Base-by-base conservation (phyloP, 2,888 invertebrate species). In the Tenthredo livida region DNA sequence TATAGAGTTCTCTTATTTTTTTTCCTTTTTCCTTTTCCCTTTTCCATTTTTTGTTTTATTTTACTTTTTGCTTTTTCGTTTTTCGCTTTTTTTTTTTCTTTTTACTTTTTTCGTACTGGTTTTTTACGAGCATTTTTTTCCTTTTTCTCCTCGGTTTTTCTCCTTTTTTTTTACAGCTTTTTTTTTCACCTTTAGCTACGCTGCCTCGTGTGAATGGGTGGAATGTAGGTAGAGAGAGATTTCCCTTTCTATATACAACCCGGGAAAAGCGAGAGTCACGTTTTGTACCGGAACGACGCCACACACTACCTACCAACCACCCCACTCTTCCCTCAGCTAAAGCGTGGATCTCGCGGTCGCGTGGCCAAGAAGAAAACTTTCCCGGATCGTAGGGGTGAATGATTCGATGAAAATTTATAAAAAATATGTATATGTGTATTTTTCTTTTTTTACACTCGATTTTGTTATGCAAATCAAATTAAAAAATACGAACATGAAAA, bases 221-320 rank as follows among this genome's bases (percentile, higher is more conserved):
- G 90, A 91, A 92, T 92, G 92, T 92, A 92, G 93, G 93, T 92
- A 91, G 91, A 88, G 91, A 90, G 90, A 90, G 92, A 92, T 93
- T 92, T 93, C 93, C 90, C 93, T 93, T 93, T 93, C 93, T 92
- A 92, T 92, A 92, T 86, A 84, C 90, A 91, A 90, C 90, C 91
- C 91, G 91, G 89, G 91, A 92, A 93, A 93, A 93, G 92, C 92
- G 92, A 93, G 93, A 92, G 92, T 92, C 91, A 91, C 91, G 91
- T 91, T 83, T 83, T 83, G 83, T 61, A 61, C 58, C 83, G 83
- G 67, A 83, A 83, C 83, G 40, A 40, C 80, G 33, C 61, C 70
- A 83, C 67, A 70, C 83, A 67, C 83, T 40, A 83, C 47, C 43
- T 29, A 80, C 80, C 37, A 15, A 29, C 58, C 80, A 17, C 72